Evolutionary conservation across 2,888 invertebrate genomes (phyloP).

Genomic region (Drosophila ochracea): DNA sequence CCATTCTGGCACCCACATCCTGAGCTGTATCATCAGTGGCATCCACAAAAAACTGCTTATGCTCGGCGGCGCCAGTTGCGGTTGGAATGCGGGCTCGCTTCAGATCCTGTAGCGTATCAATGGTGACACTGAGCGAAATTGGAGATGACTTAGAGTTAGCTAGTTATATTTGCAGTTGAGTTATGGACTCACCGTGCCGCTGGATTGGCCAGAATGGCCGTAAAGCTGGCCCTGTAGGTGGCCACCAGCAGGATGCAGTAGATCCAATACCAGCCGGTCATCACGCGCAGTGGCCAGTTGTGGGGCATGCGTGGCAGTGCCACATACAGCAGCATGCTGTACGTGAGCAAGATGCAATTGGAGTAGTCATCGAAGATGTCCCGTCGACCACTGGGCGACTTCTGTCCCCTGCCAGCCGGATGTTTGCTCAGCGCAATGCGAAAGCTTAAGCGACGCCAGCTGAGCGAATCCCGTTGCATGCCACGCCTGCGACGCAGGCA

Average conservation of each 20-base stretch:
- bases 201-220: slow-evolving; percentile 93
- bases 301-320: slow-evolving; percentile 91
- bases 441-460: slow-evolving; percentile 68
- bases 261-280: slow-evolving; percentile 95
- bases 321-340: slow-evolving; percentile 92
- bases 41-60: slow-evolving; percentile 89
- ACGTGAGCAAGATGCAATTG: slow-evolving; percentile 92
- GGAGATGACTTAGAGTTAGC: neutral
- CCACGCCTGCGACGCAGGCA: slow-evolving; percentile 39
- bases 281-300: slow-evolving; percentile 92
- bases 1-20: slow-evolving; percentile 89
- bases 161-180: neutral
- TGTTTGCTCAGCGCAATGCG: slow-evolving; percentile 70
- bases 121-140: slow-evolving; percentile 88
- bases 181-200: slow-evolving; percentile 86
- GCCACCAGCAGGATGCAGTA: slow-evolving; percentile 93
- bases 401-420: slow-evolving; percentile 9
- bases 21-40: slow-evolving; percentile 89
- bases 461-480: neutral
- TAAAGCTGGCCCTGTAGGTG: slow-evolving; percentile 93
- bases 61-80: slow-evolving; percentile 91
- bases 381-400: neutral
- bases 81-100: slow-evolving; percentile 88
- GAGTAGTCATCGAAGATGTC: slow-evolving; percentile 90
- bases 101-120: slow-evolving; percentile 90